Evolutionary conservation across 1,140 invertebrate genomes (phyloP).

Genomic region (Palaemon carinicauda): DNA sequence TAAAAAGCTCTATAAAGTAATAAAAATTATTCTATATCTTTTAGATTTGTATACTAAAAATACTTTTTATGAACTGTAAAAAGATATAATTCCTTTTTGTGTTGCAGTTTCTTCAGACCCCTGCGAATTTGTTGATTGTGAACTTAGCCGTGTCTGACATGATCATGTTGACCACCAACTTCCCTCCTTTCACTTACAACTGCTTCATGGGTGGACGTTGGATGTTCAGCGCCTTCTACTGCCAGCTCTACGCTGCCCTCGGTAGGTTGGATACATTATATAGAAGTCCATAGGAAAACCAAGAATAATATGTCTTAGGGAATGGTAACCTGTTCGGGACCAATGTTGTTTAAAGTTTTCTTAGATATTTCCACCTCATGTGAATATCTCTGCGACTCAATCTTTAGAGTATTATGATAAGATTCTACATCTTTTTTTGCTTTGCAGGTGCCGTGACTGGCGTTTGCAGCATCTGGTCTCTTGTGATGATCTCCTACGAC

Average conservation of each 20-base stretch:
- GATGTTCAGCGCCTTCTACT: conserved; percentile 75
- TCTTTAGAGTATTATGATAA: no score
- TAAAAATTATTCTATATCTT: no score
- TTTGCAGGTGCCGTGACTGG: conserved; percentile 61
- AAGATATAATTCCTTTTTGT: no score
- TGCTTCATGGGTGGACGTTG: conserved; percentile 68
- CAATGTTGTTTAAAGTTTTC: no score
- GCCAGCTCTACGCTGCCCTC: conserved; percentile 80
- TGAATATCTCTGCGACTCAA: no score
- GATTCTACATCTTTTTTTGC: no score
- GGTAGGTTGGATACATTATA: conserved; percentile 64
- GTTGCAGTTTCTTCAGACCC: conserved; percentile 75
- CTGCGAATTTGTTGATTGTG: conserved; percentile 83
- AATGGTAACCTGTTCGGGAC: no score
- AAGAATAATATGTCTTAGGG: neutral
- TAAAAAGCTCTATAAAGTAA: no score
- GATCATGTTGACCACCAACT: conserved; percentile 71
- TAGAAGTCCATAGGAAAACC: no score
- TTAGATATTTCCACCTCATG: no score
- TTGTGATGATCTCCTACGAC: conserved; percentile 62
- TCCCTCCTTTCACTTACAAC: conserved; percentile 85
- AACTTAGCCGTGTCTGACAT: conserved; percentile 90
- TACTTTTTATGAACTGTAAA: no score
- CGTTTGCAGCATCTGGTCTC: conserved; percentile 61
- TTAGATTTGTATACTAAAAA: no score